Evolutionary conservation across 1,140 invertebrate genomes (phyloP), one percentile per base, ranked within the genome.

Genomic region (Cydia amplana): DNA sequence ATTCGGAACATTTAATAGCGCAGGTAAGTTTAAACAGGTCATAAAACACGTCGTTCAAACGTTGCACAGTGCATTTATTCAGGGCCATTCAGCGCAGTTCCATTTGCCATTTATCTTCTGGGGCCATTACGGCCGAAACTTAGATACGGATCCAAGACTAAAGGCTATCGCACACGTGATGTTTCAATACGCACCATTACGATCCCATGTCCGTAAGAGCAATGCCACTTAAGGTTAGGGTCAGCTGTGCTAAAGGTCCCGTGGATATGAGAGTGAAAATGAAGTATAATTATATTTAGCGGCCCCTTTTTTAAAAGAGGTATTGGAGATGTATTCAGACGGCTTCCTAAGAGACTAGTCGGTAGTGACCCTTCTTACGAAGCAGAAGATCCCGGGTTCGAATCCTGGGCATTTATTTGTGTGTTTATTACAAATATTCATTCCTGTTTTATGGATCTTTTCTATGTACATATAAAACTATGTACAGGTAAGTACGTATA

Each of bases 11-110:
- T 70, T 70, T 70, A 70, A 70, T 70, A 70, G 65, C 65, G 36
- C 32, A 70, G 65, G 65, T 70, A 70, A 70, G 65, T 70, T 70
- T 70, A 70, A 70, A 70, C 65, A 70, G 65, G 65, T 70, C 65
- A 70, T 70, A 70, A 70, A 70, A 70, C 65, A 70, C 65, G 65
- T 70, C 65, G 65, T 70, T 70, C 65, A 70, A 70, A 70, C 65
- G 32, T 32, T 40, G 65, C 65, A 70, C 65, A 70, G 65, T 70
- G 65, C 65, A 70, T 70, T 70, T 70, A 70, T 70, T 43, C 65
- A 70, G 65, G 28, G 32, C 65, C 32, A 70, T 70, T 70, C 65
- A 36, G 65, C 65, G 65, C 28, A 70, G 65, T 70, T 70, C 65
- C 65, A 70, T 70, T 70, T 70, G 65, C 65, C 65, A 70, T 70